Evolutionary conservation across 1,140 invertebrate species (phyloP), one percentile per base, ranked within the genome.

Genomic region (Penaeus vannamei): DNA sequence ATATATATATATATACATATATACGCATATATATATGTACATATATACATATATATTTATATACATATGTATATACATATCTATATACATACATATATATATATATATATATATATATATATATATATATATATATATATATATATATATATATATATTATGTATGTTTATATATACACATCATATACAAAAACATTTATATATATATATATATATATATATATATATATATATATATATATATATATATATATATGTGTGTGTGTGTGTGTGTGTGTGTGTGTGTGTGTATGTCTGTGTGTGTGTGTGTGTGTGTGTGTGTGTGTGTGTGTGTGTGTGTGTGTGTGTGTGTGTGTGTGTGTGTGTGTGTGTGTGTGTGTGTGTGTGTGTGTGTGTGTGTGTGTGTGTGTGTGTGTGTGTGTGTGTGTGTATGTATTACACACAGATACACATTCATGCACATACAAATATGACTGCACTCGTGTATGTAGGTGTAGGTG

Each of bases 161-260:
- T n/a, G n/a, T n/a, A n/a, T n/a, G n/a, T n/a, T n/a, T n/a, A n/a
- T n/a, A n/a, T n/a, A n/a, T n/a, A n/a, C n/a, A n/a, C n/a, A n/a
- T n/a, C n/a, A n/a, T n/a, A n/a, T n/a, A n/a, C n/a, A n/a, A n/a
- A n/a, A n/a, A n/a, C n/a, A n/a, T n/a, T 60, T 83, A 83, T 19
- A 83, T 83, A 83, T n/a, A 83, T 60, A 61, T 60, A 83, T 60
- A 83, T 7, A 60, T 83, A 83, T 7, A 83, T 53, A 83, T 60
- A 83, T 83, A 83, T 7, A 60, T 60, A 83, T 3, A 83, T 83
- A 83, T 7, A 83, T 83, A 79, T 3, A 79, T 79, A 79, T 3
- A 79, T 79, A 79, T 3, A 79, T 79, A 79, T 5, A 79, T 36
- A 79, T 3, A 79, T 36, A 79, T 5, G 19, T 79, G 20, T 3